Evolutionary conservation across 1,140 invertebrate genomes (phyloP).

Genomic region (Coboldia fuscipes): DNA sequence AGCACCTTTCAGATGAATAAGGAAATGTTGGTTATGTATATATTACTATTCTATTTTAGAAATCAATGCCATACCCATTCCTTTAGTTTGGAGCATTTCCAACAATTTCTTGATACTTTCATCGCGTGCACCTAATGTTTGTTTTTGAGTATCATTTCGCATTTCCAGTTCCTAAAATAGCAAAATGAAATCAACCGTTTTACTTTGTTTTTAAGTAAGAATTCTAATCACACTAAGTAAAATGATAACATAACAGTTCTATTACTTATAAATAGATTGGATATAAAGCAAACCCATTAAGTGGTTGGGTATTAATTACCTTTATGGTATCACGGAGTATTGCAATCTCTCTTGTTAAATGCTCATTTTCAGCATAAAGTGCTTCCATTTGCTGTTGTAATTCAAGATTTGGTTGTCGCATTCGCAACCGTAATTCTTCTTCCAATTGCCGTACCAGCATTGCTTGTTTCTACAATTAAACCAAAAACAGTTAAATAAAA

Average conservation of each 20-base stretch:
- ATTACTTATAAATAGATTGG: background rate
- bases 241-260: no score
- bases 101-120: conserved; percentile 96
- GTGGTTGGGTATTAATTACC: no score
- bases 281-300: background rate
- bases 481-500: no score
- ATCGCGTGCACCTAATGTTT: conserved; percentile 84
- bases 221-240: no score
- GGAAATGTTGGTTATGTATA: background rate
- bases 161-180: conserved; percentile 81
- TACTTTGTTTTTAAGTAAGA: no score
- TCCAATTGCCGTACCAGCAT: conserved; percentile 84
- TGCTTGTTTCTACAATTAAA: conserved; percentile 83
- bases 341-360: conserved; percentile 81
- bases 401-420: conserved; percentile 69
- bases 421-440: conserved; percentile 67
- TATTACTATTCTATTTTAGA: no score
- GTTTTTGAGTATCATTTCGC: conserved; percentile 93
- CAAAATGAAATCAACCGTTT: no score
- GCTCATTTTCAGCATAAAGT: conserved; percentile 83
- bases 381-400: conserved; percentile 82
- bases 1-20: background rate
- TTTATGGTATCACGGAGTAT: conserved; percentile 89
- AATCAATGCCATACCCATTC: conserved; percentile 54
- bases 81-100: conserved; percentile 95